Evolutionary conservation across 2,113 vertebrate species (phyloP).

Genomic region (Microcebus jonahi): DNA sequence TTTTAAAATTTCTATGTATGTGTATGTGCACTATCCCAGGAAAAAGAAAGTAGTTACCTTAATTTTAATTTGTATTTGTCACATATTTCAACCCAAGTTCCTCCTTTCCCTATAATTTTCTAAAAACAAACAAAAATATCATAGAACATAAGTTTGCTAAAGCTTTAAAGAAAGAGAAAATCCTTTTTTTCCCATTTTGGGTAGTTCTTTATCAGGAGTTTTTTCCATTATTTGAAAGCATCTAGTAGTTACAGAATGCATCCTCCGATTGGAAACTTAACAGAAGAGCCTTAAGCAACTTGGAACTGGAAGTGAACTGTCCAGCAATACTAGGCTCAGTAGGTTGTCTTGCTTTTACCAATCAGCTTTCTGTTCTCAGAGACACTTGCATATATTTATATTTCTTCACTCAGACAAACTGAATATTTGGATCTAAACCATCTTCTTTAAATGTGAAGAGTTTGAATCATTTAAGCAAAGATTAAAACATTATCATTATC

Average conservation of each 20-base stretch:
- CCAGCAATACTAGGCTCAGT: neutral
- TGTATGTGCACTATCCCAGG: neutral
- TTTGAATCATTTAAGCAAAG: conserved; percentile 39
- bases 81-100: neutral
- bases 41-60: neutral
- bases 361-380: neutral
- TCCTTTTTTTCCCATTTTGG: neutral
- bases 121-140: neutral
- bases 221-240: neutral
- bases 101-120: neutral
- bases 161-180: neutral
- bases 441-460: neutral
- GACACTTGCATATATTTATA: neutral
- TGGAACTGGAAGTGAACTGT: neutral
- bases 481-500: neutral
- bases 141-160: neutral
- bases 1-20: neutral
- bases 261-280: neutral
- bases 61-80: neutral
- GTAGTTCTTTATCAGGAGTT: neutral
- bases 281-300: neutral
- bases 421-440: neutral
- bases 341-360: neutral
- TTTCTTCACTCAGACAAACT: neutral
- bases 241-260: neutral